Conservation (phyloP, 2,113 vertebrate genomes). For the Chrysemys picta region DNA sequence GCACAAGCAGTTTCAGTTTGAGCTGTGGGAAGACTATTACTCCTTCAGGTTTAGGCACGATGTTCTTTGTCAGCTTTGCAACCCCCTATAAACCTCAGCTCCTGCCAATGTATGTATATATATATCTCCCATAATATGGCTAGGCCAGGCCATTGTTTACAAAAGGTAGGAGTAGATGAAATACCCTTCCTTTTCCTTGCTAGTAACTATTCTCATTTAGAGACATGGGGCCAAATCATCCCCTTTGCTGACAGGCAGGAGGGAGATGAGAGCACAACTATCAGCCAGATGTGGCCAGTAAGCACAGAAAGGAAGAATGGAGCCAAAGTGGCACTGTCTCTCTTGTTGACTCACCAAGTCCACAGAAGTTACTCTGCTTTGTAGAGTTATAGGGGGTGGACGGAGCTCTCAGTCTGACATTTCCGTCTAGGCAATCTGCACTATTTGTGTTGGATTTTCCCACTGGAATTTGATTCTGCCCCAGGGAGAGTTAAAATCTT, state of each 20-base stretch:
- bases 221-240: neutral
- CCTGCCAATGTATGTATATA: neutral
- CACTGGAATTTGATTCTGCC: neutral
- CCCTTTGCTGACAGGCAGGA: neutral
- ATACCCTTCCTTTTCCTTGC: neutral
- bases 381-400: rapidly evolving
- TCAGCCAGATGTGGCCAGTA: neutral
- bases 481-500: neutral
- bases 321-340: neutral
- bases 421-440: neutral
- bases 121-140: neutral
- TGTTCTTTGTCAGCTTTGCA: neutral
- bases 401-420: neutral
- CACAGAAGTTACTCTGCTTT: neutral
- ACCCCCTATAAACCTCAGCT: neutral
- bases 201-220: neutral
- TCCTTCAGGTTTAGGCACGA: neutral
- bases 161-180: neutral
- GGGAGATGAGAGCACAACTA: neutral
- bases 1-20: neutral
- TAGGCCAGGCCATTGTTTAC: neutral
- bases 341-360: neutral
- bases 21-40: neutral
- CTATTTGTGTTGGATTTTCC: neutral
- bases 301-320: neutral